Evolutionary conservation across 2,113 vertebrate genomes (phyloP).

Genomic region (Aptenodytes patagonicus): DNA sequence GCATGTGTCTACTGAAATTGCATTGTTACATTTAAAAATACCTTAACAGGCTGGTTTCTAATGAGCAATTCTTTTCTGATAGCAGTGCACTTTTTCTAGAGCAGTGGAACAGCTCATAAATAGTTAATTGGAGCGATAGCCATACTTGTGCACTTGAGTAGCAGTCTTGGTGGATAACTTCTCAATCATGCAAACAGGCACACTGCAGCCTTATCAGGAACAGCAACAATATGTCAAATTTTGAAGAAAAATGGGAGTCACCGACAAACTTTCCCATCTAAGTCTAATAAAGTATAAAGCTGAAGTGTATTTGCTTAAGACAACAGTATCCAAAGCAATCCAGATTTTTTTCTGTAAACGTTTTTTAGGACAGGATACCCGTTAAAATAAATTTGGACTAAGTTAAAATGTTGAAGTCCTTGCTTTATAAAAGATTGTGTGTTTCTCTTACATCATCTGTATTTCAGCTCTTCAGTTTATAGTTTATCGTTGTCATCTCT

Average conservation of each 20-base stretch:
- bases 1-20: background rate
- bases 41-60: conserved; percentile 5
- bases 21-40: conserved; percentile 16
- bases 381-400: background rate
- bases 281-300: background rate
- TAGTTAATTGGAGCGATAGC: background rate
- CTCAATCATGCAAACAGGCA: background rate
- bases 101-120: conserved; percentile 41
- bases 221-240: background rate
- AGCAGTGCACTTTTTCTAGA: background rate
- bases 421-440: background rate
- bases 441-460: background rate
- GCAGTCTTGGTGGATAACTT: background rate
- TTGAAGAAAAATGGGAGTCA: background rate
- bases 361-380: background rate
- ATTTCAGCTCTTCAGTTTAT: background rate
- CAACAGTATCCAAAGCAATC: background rate
- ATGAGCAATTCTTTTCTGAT: background rate
- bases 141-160: background rate
- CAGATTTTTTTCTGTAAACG: background rate
- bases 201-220: background rate
- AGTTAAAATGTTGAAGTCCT: background rate
- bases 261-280: background rate
- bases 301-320: background rate
- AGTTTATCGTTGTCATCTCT: background rate